A percentile compares a stretch with the other conserved stretches of the same genome.
phyloP scores from a whole-genome alignment of 2,888 invertebrate genomes.

The Melipona beecheii region DNA sequence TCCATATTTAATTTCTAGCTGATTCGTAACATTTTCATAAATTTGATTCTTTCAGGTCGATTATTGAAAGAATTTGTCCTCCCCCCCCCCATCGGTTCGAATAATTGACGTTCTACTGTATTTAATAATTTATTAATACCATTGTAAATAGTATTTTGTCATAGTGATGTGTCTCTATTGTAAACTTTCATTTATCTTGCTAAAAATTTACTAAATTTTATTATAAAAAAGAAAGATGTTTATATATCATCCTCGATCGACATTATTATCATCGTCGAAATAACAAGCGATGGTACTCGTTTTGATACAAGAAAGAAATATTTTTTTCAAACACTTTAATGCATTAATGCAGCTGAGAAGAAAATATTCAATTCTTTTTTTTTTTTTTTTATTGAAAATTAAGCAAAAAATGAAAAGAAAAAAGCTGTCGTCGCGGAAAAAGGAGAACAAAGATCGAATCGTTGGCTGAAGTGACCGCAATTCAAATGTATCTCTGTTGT shows the following conservation, averaged over 20 bases:
- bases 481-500: slow-evolving; percentile 43
- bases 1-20: too few relatives aligned
- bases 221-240: not conserved
- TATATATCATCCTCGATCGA: too few relatives aligned
- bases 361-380: not conserved
- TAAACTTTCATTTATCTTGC: too few relatives aligned
- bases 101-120: too few relatives aligned
- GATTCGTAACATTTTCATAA: too few relatives aligned
- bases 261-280: not conserved
- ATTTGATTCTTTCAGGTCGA: too few relatives aligned
- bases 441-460: slow-evolving; percentile 32
- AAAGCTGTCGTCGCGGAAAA: slow-evolving; percentile 19
- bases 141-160: too few relatives aligned
- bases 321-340: not conserved
- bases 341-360: not conserved
- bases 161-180: too few relatives aligned
- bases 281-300: not conserved
- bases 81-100: too few relatives aligned
- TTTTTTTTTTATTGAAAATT: slow-evolving; percentile 25
- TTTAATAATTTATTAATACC: too few relatives aligned
- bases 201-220: not conserved
- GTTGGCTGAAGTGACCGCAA: slow-evolving; percentile 41
- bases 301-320: too few relatives aligned
- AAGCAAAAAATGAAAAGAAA: slow-evolving; percentile 7
- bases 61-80: too few relatives aligned